Percentiles rank a stretch among this genome's conserved stretches.
phyloP scores from a whole-genome alignment of 1,140 invertebrate species.

The Lordiphosa mommai region DNA sequence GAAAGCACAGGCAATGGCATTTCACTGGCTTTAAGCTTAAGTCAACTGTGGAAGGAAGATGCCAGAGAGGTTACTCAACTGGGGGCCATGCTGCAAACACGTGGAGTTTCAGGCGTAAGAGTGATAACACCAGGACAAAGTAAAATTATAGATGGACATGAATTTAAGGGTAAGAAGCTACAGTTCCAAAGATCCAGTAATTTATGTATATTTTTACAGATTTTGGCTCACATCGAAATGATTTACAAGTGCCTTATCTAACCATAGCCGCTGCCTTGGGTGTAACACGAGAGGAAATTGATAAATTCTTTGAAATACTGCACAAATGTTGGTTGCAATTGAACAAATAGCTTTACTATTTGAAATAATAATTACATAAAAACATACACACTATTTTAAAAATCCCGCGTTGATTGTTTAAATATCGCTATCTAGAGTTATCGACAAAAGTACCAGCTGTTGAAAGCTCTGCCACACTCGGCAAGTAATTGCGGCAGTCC shows the following conservation, averaged over 20 bases:
- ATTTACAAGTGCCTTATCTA: slow-evolving; percentile 58
- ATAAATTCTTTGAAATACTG: slow-evolving; percentile 69
- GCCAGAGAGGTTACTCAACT: slow-evolving; percentile 40
- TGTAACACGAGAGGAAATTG: slow-evolving; percentile 57
- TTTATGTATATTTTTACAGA: slow-evolving; percentile 25
- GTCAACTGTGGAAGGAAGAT: background rate
- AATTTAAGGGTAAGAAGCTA: slow-evolving; percentile 51
- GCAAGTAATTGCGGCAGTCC: too few relatives aligned
- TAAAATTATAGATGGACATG: slow-evolving; percentile 63
- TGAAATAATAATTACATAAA: background rate
- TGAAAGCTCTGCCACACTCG: too few relatives aligned
- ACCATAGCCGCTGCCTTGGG: slow-evolving; percentile 76
- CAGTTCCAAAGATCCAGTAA: background rate
- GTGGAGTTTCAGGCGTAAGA: slow-evolving; percentile 75
- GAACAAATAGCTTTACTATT: background rate
- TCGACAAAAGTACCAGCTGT: too few relatives aligned
- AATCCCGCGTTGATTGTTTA: background rate
- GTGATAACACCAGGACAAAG: slow-evolving; percentile 54
- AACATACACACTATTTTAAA: too few relatives aligned
- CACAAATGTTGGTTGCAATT: slow-evolving; percentile 55
- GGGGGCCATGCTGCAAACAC: slow-evolving; percentile 76
- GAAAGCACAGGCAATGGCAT: slow-evolving; percentile 87
- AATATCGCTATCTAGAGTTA: too few relatives aligned
- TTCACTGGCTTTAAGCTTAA: slow-evolving; percentile 83
- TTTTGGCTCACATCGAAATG: slow-evolving; percentile 68